These are phyloP conservation scores for Danio kyathit DNA, from an alignment of 2,797 vertebrate genomes.

Conservation along the genomic window DNA sequence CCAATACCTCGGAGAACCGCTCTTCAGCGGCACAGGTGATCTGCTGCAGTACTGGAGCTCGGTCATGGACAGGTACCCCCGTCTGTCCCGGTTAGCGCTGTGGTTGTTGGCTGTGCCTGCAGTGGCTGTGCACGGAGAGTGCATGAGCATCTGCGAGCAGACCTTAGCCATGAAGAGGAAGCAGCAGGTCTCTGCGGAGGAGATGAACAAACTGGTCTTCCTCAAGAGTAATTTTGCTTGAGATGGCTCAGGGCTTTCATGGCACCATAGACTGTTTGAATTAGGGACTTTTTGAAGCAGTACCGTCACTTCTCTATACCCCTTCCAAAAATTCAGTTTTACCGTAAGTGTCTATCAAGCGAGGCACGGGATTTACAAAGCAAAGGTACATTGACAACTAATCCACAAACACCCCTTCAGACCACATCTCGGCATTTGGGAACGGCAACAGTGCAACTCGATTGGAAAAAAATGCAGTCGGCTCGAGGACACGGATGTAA, in stretches of 20 bases:
- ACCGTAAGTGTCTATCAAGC: conserved; percentile 23
- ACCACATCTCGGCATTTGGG: conserved; percentile 50
- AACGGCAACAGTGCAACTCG: conserved; percentile 19
- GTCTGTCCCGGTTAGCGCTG: conserved; percentile 92
- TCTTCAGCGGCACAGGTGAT: conserved; percentile 92
- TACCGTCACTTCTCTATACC: conserved; percentile 39
- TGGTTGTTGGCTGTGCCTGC: conserved; percentile 97
- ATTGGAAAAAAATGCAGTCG: conserved; percentile 15
- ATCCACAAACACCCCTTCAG: conserved; percentile 48
- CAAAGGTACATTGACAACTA: conserved; percentile 43
- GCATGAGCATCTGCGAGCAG: conserved; percentile 95
- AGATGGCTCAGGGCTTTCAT: conserved; percentile 63
- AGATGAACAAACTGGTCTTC: conserved; percentile 99
- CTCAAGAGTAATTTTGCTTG: conserved; percentile 98
- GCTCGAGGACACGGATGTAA: conserved; percentile 20
- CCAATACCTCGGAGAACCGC: conserved; percentile 95
- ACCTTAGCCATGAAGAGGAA: conserved; percentile 92
- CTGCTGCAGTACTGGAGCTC: conserved; percentile 98
- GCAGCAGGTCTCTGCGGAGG: conserved; percentile 93
- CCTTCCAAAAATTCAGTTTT: conserved; percentile 33
- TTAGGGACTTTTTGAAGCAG: conserved; percentile 42
- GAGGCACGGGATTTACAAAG: conserved; percentile 43
- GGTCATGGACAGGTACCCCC: conserved; percentile 92
- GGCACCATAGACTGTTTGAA: conserved; percentile 53
- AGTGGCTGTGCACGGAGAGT: conserved; percentile 91